Evolutionary conservation across 2,113 vertebrate genomes (phyloP).

Genomic region (Muscicapa adusta): DNA sequence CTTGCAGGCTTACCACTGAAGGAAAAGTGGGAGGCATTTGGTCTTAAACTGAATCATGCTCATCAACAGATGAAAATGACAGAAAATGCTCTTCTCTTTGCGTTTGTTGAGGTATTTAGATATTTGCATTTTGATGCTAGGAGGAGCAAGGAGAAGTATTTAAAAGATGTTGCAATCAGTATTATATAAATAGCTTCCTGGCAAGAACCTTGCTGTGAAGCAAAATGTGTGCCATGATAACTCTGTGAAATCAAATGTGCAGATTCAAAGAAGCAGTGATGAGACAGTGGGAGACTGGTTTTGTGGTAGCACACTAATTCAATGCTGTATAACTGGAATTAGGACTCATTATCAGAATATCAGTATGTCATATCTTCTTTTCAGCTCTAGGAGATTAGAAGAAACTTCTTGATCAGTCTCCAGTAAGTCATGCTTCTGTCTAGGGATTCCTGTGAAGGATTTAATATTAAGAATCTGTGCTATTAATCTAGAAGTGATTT

Average conservation of each 20-base stretch:
- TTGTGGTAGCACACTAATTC: background rate
- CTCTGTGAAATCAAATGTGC: background rate
- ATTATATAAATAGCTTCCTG: background rate
- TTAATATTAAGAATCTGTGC: background rate
- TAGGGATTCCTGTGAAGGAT: background rate
- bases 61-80: slow-evolving; percentile 93
- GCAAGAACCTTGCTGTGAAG: background rate
- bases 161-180: background rate
- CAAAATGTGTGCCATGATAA: background rate
- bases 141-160: background rate
- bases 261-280: background rate
- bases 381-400: background rate
- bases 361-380: background rate
- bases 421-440: background rate
- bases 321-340: background rate
- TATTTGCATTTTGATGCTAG: background rate
- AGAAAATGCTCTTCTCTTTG: slow-evolving; percentile 89
- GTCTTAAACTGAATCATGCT: slow-evolving; percentile 85
- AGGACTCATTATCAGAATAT: background rate
- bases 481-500: background rate
- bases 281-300: background rate
- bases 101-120: slow-evolving; percentile 92
- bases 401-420: background rate
- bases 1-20: slow-evolving; percentile 79
- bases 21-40: slow-evolving; percentile 89